Evolutionary conservation across 2,797 vertebrate genomes (phyloP).

Genomic region (Pogoniulus pusillus): DNA sequence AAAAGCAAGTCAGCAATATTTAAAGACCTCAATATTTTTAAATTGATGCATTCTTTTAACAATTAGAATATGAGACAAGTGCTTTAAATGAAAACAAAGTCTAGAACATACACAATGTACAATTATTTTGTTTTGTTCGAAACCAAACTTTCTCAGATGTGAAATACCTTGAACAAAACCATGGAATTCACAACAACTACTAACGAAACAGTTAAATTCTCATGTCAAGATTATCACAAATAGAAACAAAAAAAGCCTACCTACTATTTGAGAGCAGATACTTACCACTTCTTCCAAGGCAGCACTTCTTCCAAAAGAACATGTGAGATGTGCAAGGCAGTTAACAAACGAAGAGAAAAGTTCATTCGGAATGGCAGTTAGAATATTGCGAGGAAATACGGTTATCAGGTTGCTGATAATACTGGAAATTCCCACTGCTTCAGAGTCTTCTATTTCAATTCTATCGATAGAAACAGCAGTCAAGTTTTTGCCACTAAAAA

Average conservation of each 20-base stretch:
- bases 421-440: slow-evolving; percentile 96
- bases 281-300: slow-evolving; percentile 97
- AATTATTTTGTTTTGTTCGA: not conserved
- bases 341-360: slow-evolving; percentile 98
- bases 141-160: not conserved
- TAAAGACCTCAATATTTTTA: not conserved
- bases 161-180: not conserved
- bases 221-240: not conserved
- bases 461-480: slow-evolving; percentile 74
- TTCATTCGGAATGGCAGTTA: slow-evolving; percentile 94
- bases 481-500: not conserved
- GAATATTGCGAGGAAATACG: slow-evolving; percentile 91
- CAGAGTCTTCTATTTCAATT: slow-evolving; percentile 98
- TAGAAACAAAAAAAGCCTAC: not conserved
- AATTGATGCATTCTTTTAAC: not conserved
- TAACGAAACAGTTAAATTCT: not conserved
- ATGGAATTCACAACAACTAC: not conserved
- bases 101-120: not conserved
- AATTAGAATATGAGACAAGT: not conserved
- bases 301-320: slow-evolving; percentile 96
- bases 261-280: not conserved
- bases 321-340: slow-evolving; percentile 96
- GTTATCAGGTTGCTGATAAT: slow-evolving; percentile 98
- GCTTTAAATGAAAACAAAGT: not conserved
- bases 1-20: not conserved